phyloP scores from a whole-genome alignment of 1,140 invertebrate genomes.

The Drosophila miranda region DNA sequence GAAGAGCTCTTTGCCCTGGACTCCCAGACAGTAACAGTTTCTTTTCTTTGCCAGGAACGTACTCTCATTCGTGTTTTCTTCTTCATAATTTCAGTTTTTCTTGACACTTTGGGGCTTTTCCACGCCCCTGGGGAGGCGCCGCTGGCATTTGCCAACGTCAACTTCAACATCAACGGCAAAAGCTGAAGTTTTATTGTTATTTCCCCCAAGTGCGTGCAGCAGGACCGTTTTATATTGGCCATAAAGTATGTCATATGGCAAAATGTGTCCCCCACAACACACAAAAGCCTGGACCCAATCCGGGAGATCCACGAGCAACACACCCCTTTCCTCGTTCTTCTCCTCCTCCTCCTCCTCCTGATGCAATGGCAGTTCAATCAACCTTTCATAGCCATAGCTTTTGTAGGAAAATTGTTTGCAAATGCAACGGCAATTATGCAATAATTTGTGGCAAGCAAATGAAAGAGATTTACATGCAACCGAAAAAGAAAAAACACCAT shows the following conservation, averaged over 20 bases:
- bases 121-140: conserved; percentile 21
- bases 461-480: conserved; percentile 68
- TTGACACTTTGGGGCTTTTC: conserved; percentile 49
- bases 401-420: conserved; percentile 77
- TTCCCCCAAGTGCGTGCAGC: conserved; percentile 66
- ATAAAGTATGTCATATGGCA: conserved; percentile 73
- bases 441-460: conserved; percentile 75
- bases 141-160: conserved; percentile 70
- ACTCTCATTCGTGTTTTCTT: background rate
- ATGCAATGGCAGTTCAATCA: conserved; percentile 66
- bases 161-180: conserved; percentile 54
- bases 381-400: conserved; percentile 61
- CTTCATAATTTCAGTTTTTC: conserved; percentile 27
- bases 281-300: background rate
- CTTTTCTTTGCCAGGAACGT: conserved; percentile 1
- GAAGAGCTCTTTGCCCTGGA: conserved; percentile 19
- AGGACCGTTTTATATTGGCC: conserved; percentile 69
- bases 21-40: conserved; percentile 13
- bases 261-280: conserved; percentile 40
- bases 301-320: conserved; percentile 4
- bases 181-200: conserved; percentile 55
- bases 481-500: background rate
- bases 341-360: background rate
- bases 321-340: conserved; percentile 8
- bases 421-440: conserved; percentile 76